Evolutionary conservation across 2,113 vertebrate species (phyloP), one percentile per base, ranked within the genome.

Genomic region (Hemiprocne comata): DNA sequence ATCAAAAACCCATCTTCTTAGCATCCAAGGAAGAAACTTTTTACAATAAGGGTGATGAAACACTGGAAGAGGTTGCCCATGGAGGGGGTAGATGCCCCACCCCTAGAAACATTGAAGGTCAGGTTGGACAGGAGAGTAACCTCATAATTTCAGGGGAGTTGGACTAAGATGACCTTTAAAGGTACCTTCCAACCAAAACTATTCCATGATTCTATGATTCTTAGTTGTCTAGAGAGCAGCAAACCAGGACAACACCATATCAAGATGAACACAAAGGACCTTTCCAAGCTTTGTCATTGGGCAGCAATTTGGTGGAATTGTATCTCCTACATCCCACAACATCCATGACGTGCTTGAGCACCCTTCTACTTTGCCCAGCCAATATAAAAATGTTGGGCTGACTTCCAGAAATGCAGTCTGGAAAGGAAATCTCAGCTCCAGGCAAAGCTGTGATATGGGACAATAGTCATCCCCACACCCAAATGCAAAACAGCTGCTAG

Each of bases 301-400:
- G 67, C 13, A 84, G 50, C 21, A 38, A 6, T 31, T 73, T 36
- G 24, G 42, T 19, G 36, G 26, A 64, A 78, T 54, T 17, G 4
- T 14, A 36, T 69, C 17, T 74, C 62, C 26, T 69, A 36, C 28
- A 21, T 69, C 50, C 15, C 44, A 48, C 17, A 58, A 50, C 38
- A 50, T 5, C 5, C 0, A 36, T 50, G 51, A 46, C 60, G 20
- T 2, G 0, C 24, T 58, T 3, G 0, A 65, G 13, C 1, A 6
- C 44, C 54, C 40, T 74, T 46, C 33, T 34, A 9, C 31, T 78
- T 78, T 31, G 28, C 18, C 61, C 44, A 78, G 38, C 12, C 55
- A 40, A 69, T 29, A 25, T 31, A 44, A 78, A 86, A 33, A 58
- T 4, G 2, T 29, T 48, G 66, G 42, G 34, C 23, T 73, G 50